Evolutionary conservation across 2,113 vertebrate genomes (phyloP).

Genomic region (Rhombomys opimus): DNA sequence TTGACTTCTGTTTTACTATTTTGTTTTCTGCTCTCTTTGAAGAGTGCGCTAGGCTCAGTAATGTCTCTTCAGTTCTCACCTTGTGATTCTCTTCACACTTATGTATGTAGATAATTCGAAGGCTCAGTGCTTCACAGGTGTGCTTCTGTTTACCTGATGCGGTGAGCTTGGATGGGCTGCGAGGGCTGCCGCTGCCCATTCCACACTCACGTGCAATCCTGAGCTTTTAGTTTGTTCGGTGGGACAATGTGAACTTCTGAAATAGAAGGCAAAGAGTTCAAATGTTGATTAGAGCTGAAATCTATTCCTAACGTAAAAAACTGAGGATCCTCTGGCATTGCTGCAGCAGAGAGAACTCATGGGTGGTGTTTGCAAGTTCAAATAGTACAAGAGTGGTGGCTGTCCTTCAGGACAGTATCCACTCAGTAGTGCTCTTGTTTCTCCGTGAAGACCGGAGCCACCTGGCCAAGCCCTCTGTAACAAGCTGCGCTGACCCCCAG

Average conservation of each 20-base stretch:
- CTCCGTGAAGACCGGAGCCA: background rate
- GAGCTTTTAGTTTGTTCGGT: background rate
- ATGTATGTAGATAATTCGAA: accelerated
- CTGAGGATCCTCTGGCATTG: background rate
- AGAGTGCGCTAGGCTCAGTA: background rate
- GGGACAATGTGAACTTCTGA: slow-evolving; percentile 19
- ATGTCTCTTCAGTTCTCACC: background rate
- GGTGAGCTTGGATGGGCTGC: background rate
- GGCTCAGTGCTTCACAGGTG: background rate
- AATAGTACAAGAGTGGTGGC: background rate
- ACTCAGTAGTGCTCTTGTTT: background rate
- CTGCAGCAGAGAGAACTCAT: background rate
- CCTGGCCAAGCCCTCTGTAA: background rate
- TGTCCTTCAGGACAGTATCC: background rate
- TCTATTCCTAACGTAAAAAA: slow-evolving; percentile 17
- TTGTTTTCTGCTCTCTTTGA: background rate
- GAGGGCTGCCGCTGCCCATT: background rate
- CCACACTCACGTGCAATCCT: background rate
- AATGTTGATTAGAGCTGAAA: background rate
- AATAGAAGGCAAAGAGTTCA: background rate
- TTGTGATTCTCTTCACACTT: background rate
- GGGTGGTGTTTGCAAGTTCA: background rate
- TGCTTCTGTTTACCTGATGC: background rate
- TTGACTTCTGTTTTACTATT: background rate
- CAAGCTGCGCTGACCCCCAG: background rate